These are phyloP conservation scores for Epizoanthus fatuus DNA, from an alignment of 92 coral and sea anemone genomes.

Conservation along the genomic window DNA sequence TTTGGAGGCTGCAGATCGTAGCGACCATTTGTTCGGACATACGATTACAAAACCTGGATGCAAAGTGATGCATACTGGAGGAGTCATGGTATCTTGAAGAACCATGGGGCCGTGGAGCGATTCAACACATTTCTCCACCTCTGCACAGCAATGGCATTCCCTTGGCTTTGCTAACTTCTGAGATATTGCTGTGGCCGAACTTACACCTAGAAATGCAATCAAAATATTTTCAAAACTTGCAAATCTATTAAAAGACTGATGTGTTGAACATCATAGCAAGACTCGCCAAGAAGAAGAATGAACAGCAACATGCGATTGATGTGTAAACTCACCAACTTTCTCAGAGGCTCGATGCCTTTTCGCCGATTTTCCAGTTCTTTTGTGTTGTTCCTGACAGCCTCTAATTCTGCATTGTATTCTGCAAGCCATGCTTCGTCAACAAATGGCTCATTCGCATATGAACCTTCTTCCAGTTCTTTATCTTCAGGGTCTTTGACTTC, in stretches of 20 bases:
- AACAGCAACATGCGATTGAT: too few relatives aligned
- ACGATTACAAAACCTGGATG: slow-evolving; percentile 15
- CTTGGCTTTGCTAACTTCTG: neutral
- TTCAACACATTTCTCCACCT: slow-evolving; percentile 9
- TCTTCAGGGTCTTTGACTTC: neutral
- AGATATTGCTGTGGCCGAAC: neutral
- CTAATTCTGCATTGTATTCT: neutral
- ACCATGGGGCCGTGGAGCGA: slow-evolving; percentile 6
- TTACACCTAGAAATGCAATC: slow-evolving; percentile 20
- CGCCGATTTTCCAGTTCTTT: neutral
- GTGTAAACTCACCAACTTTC: neutral
- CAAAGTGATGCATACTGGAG: slow-evolving; percentile 10
- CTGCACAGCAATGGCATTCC: slow-evolving; percentile 9
- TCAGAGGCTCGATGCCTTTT: neutral
- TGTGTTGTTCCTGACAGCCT: neutral
- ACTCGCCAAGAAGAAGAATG: too few relatives aligned
- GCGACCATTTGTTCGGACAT: slow-evolving; percentile 14
- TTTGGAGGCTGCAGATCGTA: slow-evolving; percentile 32
- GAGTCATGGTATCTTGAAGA: slow-evolving; percentile 4
- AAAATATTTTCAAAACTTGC: neutral
- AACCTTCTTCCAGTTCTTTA: neutral
- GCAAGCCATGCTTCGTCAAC: neutral
- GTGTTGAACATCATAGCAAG: too few relatives aligned
- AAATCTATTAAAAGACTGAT: too few relatives aligned
- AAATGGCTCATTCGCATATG: neutral